Conservation (phyloP, 1,140 invertebrate species). For the Nebria ingens region DNA sequence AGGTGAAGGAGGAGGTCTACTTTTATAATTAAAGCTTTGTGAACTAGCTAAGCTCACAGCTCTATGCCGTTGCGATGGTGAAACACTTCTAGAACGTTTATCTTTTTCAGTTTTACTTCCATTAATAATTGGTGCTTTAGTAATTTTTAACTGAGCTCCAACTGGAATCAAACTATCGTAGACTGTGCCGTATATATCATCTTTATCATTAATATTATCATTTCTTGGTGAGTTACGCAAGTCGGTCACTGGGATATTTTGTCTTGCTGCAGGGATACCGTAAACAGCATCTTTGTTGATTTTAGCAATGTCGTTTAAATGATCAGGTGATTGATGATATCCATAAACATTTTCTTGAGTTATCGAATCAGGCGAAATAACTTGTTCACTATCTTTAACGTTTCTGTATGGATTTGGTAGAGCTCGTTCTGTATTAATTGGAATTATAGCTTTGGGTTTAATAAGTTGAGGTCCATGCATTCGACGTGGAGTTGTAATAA, state of each 20-base stretch:
- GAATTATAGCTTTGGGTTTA: constrained; percentile 30
- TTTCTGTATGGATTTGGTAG: constrained; percentile 26
- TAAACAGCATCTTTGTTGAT: not conserved
- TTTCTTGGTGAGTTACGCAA: not conserved
- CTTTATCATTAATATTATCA: not conserved
- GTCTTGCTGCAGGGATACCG: no score
- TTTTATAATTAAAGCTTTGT: not conserved
- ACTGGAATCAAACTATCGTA: constrained; percentile 6
- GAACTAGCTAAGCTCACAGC: not conserved
- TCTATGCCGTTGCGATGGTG: not conserved
- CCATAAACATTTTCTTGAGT: not conserved
- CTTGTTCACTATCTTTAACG: not conserved
- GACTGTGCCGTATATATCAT: not conserved
- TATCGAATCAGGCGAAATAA: not conserved
- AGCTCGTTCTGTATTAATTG: constrained; percentile 29
- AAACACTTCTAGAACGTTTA: not conserved
- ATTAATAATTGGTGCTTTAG: not conserved
- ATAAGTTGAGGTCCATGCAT: constrained; percentile 26
- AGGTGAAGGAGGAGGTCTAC: not conserved
- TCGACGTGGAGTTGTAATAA: constrained; percentile 24
- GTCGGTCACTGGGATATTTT: not conserved
- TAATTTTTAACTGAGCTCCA: not conserved
- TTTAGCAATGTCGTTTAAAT: not conserved
- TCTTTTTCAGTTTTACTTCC: not conserved
- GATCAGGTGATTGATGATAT: not conserved